These are phyloP conservation scores for Rambutsinella grinnellia DNA, from an alignment of 2,888 invertebrate species.

Conservation along the genomic window DNA sequence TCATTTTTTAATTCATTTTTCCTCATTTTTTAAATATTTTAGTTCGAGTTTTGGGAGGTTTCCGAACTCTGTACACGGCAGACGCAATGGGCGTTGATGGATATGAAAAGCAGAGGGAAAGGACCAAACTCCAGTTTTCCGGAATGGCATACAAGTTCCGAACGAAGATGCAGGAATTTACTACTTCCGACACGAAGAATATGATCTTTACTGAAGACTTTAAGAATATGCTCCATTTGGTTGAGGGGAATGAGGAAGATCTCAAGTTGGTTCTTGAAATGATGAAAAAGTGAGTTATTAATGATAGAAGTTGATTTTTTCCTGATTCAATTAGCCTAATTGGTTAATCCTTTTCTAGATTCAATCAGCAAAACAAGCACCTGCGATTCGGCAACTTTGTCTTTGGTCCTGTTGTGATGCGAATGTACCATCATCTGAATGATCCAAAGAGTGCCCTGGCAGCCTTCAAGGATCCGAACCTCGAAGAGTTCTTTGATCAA, in stretches of 20 bases:
- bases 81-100: conserved; percentile 76
- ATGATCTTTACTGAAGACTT: conserved; percentile 89
- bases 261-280: conserved; percentile 77
- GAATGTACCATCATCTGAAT: conserved; percentile 80
- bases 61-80: conserved; percentile 73
- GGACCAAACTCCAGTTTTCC: conserved; percentile 74
- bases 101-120: conserved; percentile 73
- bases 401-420: conserved; percentile 88
- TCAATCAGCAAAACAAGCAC: conserved; percentile 78
- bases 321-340: background rate
- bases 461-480: conserved; percentile 76
- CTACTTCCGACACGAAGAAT: conserved; percentile 72
- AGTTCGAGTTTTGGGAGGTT: conserved; percentile 43
- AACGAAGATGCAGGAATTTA: conserved; percentile 78
- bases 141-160: conserved; percentile 78
- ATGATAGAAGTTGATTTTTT: background rate
- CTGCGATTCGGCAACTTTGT: conserved; percentile 83
- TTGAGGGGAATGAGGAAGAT: conserved; percentile 75
- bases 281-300: conserved; percentile 75
- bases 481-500: conserved; percentile 81
- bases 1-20: background rate
- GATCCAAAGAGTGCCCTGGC: conserved; percentile 77
- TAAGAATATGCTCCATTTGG: conserved; percentile 83
- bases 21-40: background rate
- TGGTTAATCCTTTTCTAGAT: conserved; percentile 75